Conservation (phyloP, 2,797 vertebrate genomes). For the Arctocebus calabarensis region DNA sequence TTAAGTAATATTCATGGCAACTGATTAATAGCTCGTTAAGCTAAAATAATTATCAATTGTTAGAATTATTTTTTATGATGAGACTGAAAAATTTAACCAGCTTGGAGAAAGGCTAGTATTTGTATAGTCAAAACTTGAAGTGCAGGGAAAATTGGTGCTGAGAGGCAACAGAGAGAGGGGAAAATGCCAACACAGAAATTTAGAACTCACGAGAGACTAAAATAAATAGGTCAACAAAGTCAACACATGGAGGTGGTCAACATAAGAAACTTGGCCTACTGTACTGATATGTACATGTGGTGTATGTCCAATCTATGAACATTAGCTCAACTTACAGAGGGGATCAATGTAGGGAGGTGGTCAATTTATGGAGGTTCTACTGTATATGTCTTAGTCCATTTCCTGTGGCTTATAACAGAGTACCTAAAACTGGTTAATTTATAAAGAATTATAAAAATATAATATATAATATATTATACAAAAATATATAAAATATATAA, state of each 20-base stretch:
- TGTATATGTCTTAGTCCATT: not conserved
- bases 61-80: conserved; percentile 34
- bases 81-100: not conserved
- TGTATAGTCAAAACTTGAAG: not conserved
- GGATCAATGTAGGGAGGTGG: no score
- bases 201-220: not conserved
- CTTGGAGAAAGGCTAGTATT: not conserved
- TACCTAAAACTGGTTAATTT: not conserved
- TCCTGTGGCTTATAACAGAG: not conserved
- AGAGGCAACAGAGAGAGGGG: not conserved
- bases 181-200: not conserved
- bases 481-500: no score
- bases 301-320: no score
- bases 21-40: not conserved
- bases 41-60: conserved; percentile 51
- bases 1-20: not conserved
- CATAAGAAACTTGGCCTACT: no score
- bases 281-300: no score
- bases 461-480: no score
- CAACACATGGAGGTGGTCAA: no score
- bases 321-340: no score
- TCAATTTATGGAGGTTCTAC: no score
- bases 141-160: not conserved
- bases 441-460: no score
- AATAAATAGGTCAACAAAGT: no score